Evolutionary conservation across 2,113 vertebrate species (phyloP).

Genomic region (Machaerirhynchus nigripectus): DNA sequence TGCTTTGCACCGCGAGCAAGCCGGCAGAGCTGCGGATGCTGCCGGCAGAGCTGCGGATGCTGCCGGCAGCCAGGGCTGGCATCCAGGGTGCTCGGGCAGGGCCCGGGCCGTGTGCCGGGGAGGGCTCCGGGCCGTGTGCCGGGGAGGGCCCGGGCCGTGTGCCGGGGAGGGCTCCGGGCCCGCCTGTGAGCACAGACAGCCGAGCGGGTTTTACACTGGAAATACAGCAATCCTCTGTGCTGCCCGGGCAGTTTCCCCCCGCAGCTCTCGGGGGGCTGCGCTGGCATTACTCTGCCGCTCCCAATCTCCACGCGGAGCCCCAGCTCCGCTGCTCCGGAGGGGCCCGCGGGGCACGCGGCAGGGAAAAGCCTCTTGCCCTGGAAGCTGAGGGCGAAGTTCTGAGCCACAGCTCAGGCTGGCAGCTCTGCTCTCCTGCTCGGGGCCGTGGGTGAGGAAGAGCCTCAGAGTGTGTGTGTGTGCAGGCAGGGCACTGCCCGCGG

Average conservation of each 20-base stretch:
- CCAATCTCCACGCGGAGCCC: not conserved
- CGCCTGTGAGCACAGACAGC: not conserved
- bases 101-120: no score
- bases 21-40: slow-evolving; percentile 27
- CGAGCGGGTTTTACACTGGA: not conserved
- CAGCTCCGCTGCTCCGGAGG: not conserved
- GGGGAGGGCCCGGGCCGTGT: no score
- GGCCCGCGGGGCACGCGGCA: not conserved
- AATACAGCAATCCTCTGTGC: not conserved
- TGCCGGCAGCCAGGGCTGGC: not conserved
- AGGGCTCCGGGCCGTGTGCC: no score
- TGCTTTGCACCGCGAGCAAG: no score
- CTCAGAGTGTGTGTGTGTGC: not conserved
- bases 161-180: not conserved
- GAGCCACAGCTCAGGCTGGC: not conserved
- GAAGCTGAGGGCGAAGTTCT: not conserved
- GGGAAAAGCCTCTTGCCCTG: not conserved
- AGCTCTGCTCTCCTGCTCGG: not conserved
- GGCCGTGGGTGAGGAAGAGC: not conserved
- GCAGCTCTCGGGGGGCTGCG: not conserved
- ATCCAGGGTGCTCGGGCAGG: not conserved
- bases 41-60: not conserved
- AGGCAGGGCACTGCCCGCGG: not conserved
- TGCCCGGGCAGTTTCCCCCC: not conserved
- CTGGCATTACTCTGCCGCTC: not conserved